These are phyloP conservation scores for Drosophila tsacasi DNA, from an alignment of 1,140 invertebrate species.

Conservation along the genomic window DNA sequence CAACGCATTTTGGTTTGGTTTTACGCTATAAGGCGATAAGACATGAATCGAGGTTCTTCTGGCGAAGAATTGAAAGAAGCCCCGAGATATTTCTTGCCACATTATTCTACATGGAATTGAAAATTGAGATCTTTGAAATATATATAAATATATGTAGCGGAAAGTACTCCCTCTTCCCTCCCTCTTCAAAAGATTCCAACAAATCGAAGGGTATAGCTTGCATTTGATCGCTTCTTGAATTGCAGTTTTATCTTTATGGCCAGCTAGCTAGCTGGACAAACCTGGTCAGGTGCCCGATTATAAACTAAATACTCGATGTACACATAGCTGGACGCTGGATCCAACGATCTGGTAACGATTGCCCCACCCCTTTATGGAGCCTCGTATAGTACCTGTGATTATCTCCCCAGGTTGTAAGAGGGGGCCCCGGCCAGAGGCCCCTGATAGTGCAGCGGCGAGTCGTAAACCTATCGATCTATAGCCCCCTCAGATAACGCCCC, in stretches of 20 bases:
- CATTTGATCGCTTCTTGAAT: slow-evolving; percentile 23
- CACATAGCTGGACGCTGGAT: slow-evolving; percentile 34
- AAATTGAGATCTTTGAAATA: too few relatives aligned
- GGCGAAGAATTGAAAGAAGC: not conserved
- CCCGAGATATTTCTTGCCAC: not conserved
- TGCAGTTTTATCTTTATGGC: slow-evolving; percentile 67
- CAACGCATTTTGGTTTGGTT: slow-evolving; percentile 42
- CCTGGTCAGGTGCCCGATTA: slow-evolving; percentile 64
- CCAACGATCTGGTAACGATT: slow-evolving; percentile 31
- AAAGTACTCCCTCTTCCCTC: too few relatives aligned
- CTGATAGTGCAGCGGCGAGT: slow-evolving; percentile 58
- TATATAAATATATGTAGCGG: too few relatives aligned
- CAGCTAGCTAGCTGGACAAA: slow-evolving; percentile 15
- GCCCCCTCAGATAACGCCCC: slow-evolving; percentile 58
- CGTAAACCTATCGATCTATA: slow-evolving; percentile 74
- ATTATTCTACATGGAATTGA: too few relatives aligned
- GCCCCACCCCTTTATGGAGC: slow-evolving; percentile 31
- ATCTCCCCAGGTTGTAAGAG: slow-evolving; percentile 64
- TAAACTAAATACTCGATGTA: slow-evolving; percentile 32
- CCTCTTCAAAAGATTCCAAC: too few relatives aligned
- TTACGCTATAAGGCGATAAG: slow-evolving; percentile 43
- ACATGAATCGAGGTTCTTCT: slow-evolving; percentile 27
- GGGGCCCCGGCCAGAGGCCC: slow-evolving; percentile 35
- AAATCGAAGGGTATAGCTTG: not conserved
- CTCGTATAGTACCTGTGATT: slow-evolving; percentile 37